Conservation (phyloP, 2,888 invertebrate species). For the Xestia rhomboidea region DNA sequence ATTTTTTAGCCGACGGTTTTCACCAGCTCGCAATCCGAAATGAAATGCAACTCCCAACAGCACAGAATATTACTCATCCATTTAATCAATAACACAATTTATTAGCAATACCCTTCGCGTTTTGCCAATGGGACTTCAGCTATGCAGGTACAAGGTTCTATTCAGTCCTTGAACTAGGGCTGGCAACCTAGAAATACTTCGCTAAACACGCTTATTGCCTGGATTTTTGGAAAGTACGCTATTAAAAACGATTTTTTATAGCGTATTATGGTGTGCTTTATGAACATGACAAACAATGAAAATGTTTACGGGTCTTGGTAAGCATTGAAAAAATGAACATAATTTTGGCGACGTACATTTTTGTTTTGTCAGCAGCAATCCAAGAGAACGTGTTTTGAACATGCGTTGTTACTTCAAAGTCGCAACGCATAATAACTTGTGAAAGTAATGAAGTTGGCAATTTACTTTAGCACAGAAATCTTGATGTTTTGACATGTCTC, state of each 20-base stretch:
- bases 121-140: slow-evolving; percentile 35
- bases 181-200: slow-evolving; percentile 46
- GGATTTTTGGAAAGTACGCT: neutral
- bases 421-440: no score
- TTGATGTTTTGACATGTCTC: no score
- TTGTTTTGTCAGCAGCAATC: no score
- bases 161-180: slow-evolving; percentile 50
- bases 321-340: no score
- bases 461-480: no score
- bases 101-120: slow-evolving; percentile 45
- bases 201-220: slow-evolving; percentile 17
- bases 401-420: no score
- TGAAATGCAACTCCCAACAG: neutral
- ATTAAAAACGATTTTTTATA: neutral
- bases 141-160: slow-evolving; percentile 32
- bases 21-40: neutral
- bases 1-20: neutral
- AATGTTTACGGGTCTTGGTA: no score
- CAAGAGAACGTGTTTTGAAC: no score
- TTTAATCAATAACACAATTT: slow-evolving; percentile 23
- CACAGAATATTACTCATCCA: neutral
- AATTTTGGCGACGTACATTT: no score
- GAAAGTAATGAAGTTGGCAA: no score
- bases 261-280: neutral
- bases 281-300: neutral